Percentiles rank a stretch among this genome's conserved stretches.
Evolutionary conservation across 2,797 vertebrate species (phyloP).

Genomic region (Apogon talboti): DNA sequence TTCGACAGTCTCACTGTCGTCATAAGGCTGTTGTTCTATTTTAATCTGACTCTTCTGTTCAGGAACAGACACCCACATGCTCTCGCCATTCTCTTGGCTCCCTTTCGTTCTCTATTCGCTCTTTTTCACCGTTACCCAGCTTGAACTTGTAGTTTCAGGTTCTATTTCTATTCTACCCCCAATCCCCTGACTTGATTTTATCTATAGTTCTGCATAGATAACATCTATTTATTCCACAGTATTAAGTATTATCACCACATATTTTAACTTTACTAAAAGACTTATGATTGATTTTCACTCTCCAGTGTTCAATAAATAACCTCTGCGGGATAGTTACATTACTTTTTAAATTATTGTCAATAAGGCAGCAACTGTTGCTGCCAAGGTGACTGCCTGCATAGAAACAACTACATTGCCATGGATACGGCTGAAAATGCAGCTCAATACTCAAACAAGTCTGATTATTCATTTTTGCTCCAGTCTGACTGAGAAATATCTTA

Average conservation of each 20-base stretch:
- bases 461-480: background rate
- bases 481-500: background rate
- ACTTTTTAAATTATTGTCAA: background rate
- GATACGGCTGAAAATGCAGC: conserved; percentile 48
- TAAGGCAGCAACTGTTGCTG: conserved; percentile 44
- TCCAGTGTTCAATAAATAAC: background rate
- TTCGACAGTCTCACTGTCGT: conserved; percentile 68
- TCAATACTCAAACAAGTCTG: conserved; percentile 20
- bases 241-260: background rate
- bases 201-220: background rate
- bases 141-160: conserved; percentile 13
- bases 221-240: conserved; percentile 5
- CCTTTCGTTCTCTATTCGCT: conserved; percentile 39
- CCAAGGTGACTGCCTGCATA: conserved; percentile 50
- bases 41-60: conserved; percentile 74
- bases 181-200: background rate
- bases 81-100: conserved; percentile 57
- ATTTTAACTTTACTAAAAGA: background rate
- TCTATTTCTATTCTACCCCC: background rate
- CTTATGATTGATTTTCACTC: background rate
- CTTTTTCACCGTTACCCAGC: conserved; percentile 6
- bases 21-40: conserved; percentile 74
- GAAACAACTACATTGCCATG: conserved; percentile 46
- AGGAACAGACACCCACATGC: conserved; percentile 72
- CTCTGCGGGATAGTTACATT: background rate